These are phyloP conservation scores for Pipa parva DNA, from an alignment of 2,113 vertebrate genomes.

Conservation along the genomic window DNA sequence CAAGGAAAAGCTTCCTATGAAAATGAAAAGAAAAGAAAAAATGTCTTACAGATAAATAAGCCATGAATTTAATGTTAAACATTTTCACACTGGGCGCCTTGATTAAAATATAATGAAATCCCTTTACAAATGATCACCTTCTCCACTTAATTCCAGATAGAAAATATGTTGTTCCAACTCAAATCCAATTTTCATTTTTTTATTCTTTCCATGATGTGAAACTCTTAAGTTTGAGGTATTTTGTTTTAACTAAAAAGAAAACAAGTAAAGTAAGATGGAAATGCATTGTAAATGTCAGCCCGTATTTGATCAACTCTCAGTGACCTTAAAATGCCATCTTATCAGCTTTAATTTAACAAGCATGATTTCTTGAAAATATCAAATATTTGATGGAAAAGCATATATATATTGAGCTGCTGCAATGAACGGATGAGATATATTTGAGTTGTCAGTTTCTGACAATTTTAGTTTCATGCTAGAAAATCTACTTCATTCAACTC, in stretches of 20 bases:
- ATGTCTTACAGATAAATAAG: not conserved
- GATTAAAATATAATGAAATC: slow-evolving; percentile 8
- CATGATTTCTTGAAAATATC: slow-evolving; percentile 57
- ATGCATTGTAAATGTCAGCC: slow-evolving; percentile 53
- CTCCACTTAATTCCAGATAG: slow-evolving; percentile 1
- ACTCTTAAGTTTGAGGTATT: slow-evolving; percentile 47
- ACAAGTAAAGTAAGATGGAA: slow-evolving; percentile 48
- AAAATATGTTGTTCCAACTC: slow-evolving; percentile 6
- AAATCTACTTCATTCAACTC: not conserved
- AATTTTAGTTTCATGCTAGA: slow-evolving; percentile 19
- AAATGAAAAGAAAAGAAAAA: not conserved
- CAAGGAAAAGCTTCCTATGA: not conserved
- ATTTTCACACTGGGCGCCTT: not conserved
- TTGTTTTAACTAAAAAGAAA: slow-evolving; percentile 50
- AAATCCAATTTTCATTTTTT: slow-evolving; percentile 42
- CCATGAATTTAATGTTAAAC: not conserved
- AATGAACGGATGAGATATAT: slow-evolving; percentile 51
- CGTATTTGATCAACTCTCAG: slow-evolving; percentile 51
- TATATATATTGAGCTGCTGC: slow-evolving; percentile 47
- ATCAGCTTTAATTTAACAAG: slow-evolving; percentile 57
- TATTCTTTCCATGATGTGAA: slow-evolving; percentile 42
- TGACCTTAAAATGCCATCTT: slow-evolving; percentile 59
- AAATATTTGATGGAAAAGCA: slow-evolving; percentile 61
- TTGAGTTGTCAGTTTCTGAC: slow-evolving; percentile 46
- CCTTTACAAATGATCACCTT: slow-evolving; percentile 9